Base-by-base conservation (phyloP, 2,797 vertebrate species). In the Schizothorax lantsangensis region DNA sequence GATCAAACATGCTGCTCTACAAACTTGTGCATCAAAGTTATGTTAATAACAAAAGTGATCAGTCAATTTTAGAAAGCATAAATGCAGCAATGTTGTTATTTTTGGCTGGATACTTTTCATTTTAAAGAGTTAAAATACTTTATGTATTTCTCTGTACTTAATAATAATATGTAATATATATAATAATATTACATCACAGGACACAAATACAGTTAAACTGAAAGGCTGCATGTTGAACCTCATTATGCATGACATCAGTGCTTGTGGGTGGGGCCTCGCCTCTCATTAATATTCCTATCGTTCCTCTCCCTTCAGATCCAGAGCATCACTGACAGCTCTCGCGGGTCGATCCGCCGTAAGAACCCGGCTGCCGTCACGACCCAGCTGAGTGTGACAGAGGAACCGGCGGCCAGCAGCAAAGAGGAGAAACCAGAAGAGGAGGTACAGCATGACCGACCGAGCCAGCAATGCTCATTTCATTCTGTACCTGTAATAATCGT, bases 401-500 rank as follows among this genome's bases (percentile, higher is more conserved):
- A 99, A 68, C 95, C 96, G 23, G 95, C 95, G 0, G 96, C 96
- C 0, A 96, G 97, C 0, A 93, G 95, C 3, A 97, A 97, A 92
- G 98, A 98, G 94, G 97, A 98, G 92, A 97, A 97, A 0, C 97
- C 98, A 6, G 98, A 99, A 93, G 98, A 99, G 93, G 98, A 96
- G 96, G 96, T 93, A 88, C 30, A 8, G 47, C 52, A 26, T n/a
- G 14, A 43, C 4, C 2, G 15, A 30, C n/a, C 69, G 30, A 40
- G 5, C 14, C 69, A 19, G 64, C 15, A 54, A 30, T 52, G 54
- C 33, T 78, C 17, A 21, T 80, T 10, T 57, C 73, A 17, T 47
- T 19, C 77, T 68, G 30, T 36, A 40, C 75, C 30, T 62, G 33
- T 15, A 26, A 59, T 59, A n/a, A 59, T 62, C 12, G 6, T 14